Conservation (phyloP, 2,888 invertebrate genomes). For the Eilema depressum region DNA sequence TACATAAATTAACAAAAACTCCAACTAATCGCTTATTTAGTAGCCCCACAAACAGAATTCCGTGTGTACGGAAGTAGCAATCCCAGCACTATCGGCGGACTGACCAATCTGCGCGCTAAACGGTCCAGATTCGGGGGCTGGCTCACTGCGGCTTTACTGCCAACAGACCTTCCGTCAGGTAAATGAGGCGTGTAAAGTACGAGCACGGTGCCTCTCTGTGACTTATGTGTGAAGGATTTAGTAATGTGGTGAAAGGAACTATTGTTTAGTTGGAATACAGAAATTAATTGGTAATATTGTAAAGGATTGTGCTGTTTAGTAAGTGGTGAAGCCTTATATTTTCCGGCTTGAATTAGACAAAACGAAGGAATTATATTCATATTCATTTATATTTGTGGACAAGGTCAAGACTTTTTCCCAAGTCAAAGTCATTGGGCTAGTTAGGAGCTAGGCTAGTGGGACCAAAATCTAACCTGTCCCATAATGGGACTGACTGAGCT, state of each 20-base stretch:
- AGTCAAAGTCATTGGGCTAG: too few relatives aligned
- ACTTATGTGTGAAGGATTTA: neutral
- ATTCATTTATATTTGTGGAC: too few relatives aligned
- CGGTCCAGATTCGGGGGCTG: slow-evolving; percentile 33
- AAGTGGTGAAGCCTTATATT: too few relatives aligned
- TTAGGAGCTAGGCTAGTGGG: too few relatives aligned
- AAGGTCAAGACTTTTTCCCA: too few relatives aligned
- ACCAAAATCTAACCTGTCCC: too few relatives aligned
- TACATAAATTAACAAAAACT: neutral
- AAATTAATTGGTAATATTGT: neutral
- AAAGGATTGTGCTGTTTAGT: too few relatives aligned
- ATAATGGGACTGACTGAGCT: too few relatives aligned
- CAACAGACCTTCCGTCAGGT: slow-evolving; percentile 19
- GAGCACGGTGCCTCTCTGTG: slow-evolving; percentile 15
- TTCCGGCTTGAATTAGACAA: too few relatives aligned
- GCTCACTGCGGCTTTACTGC: neutral
- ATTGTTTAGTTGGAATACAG: neutral
- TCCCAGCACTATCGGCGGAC: slow-evolving; percentile 38
- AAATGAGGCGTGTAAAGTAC: slow-evolving; percentile 24
- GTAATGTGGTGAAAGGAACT: neutral
- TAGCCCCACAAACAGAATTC: slow-evolving; percentile 22
- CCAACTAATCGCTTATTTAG: neutral
- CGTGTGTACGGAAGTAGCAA: slow-evolving; percentile 46
- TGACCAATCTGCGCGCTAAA: slow-evolving; percentile 38
- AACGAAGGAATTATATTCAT: too few relatives aligned